Conservation (phyloP, 2,888 invertebrate genomes). For the Luperina testacea region DNA sequence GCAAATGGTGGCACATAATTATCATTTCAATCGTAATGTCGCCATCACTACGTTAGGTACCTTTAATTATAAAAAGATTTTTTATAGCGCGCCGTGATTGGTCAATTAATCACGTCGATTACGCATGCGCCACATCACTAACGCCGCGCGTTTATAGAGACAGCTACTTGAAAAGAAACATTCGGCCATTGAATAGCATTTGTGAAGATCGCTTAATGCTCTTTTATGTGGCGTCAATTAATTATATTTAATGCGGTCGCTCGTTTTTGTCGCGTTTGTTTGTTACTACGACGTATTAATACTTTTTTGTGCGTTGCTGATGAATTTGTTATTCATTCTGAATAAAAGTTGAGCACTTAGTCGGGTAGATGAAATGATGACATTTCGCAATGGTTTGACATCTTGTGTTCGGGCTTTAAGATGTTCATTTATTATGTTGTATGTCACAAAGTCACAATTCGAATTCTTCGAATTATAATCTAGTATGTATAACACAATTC, state of each 20-base stretch:
- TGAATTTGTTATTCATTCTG: conserved; percentile 68
- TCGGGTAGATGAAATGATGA: conserved; percentile 63
- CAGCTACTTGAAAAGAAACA: conserved; percentile 82
- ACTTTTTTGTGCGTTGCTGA: conserved; percentile 63
- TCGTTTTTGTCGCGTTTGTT: conserved; percentile 72
- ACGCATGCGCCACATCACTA: conserved; percentile 81
- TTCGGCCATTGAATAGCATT: conserved; percentile 77
- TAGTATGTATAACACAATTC: conserved; percentile 14
- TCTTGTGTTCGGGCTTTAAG: conserved; percentile 22
- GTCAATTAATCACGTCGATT: conserved; percentile 80
- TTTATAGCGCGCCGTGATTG: conserved; percentile 70
- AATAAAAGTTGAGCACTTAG: conserved; percentile 63
- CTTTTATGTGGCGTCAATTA: conserved; percentile 84
- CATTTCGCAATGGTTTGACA: conserved; percentile 62
- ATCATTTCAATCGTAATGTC: conserved; percentile 36
- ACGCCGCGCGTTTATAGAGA: conserved; percentile 80
- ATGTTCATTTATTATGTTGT: conserved; percentile 33
- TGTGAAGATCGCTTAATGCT: conserved; percentile 74
- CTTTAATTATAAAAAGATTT: conserved; percentile 60
- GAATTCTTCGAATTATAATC: conserved; percentile 21
- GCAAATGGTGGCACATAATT: conserved; percentile 8
- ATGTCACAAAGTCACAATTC: conserved; percentile 19
- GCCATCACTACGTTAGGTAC: conserved; percentile 38
- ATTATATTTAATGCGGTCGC: conserved; percentile 85
- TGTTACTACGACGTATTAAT: conserved; percentile 62